phyloP scores from a whole-genome alignment of 2,888 invertebrate species.

The Mycalesis mineus region DNA sequence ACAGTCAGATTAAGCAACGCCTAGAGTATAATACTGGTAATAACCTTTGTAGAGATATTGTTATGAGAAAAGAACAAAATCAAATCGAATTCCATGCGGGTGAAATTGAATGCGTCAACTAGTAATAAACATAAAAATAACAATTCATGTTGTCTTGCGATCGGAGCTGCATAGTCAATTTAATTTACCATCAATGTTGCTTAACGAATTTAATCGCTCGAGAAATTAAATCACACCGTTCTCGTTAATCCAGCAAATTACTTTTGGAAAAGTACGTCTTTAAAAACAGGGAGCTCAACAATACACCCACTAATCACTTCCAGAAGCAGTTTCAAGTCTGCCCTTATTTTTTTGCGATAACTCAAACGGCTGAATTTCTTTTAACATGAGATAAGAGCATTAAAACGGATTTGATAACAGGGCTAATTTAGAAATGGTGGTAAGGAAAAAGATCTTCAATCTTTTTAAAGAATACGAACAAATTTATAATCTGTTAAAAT shows the following conservation, averaged over 20 bases:
- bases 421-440: conserved; percentile 16
- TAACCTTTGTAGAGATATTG: too few relatives aligned
- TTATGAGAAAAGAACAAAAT: too few relatives aligned
- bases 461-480: too few relatives aligned
- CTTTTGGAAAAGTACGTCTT: background rate
- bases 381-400: conserved; percentile 22
- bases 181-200: background rate
- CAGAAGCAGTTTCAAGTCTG: conserved; percentile 7
- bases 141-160: too few relatives aligned
- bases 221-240: background rate
- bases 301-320: conserved; percentile 5
- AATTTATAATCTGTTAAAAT: too few relatives aligned
- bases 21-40: too few relatives aligned
- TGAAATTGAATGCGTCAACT: too few relatives aligned
- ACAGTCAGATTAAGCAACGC: too few relatives aligned
- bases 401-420: conserved; percentile 22
- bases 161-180: background rate
- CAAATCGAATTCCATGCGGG: too few relatives aligned
- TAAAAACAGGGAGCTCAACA: background rate
- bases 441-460: background rate
- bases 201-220: background rate
- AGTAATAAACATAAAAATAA: too few relatives aligned
- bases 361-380: conserved; percentile 9
- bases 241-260: background rate
- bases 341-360: conserved; percentile 18